These are phyloP conservation scores for Forbesichthys agassizii DNA, from an alignment of 2,113 vertebrate species.

Conservation along the genomic window DNA sequence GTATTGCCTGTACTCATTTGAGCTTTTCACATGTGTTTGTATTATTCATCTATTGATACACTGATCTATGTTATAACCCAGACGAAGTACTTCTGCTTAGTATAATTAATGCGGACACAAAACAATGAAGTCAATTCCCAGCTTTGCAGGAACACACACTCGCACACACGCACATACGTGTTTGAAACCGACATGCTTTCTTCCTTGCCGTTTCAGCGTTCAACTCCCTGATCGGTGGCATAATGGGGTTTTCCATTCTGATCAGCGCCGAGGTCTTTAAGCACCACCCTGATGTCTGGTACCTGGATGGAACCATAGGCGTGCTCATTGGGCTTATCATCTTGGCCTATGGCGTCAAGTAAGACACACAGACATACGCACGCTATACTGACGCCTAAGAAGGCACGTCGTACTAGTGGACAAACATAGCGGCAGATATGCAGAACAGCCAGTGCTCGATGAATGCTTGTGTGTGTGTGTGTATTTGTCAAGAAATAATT, in stretches of 20 bases:
- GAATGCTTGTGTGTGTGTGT: neutral
- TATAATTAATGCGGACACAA: too few species aligned
- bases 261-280: conserved; percentile 94
- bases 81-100: too few species aligned
- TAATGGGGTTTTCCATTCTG: conserved; percentile 98
- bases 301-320: conserved; percentile 90
- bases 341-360: conserved; percentile 95
- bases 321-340: conserved; percentile 95
- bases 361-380: conserved; percentile 53
- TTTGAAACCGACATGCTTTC: neutral
- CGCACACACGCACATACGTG: neutral
- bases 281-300: conserved; percentile 89
- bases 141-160: neutral
- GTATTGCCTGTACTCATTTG: neutral
- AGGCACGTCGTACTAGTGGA: neutral
- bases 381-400: neutral
- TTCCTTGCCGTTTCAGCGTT: conserved; percentile 79
- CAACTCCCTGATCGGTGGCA: conserved; percentile 93
- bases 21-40: neutral
- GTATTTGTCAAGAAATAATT: neutral
- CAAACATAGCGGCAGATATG: neutral
- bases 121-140: too few species aligned
- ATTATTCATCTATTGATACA: too few species aligned
- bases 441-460: neutral
- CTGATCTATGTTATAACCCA: too few species aligned